These are phyloP conservation scores for Drosophila pseudotakahashii DNA, from an alignment of 2,888 invertebrate genomes.

Conservation along the genomic window DNA sequence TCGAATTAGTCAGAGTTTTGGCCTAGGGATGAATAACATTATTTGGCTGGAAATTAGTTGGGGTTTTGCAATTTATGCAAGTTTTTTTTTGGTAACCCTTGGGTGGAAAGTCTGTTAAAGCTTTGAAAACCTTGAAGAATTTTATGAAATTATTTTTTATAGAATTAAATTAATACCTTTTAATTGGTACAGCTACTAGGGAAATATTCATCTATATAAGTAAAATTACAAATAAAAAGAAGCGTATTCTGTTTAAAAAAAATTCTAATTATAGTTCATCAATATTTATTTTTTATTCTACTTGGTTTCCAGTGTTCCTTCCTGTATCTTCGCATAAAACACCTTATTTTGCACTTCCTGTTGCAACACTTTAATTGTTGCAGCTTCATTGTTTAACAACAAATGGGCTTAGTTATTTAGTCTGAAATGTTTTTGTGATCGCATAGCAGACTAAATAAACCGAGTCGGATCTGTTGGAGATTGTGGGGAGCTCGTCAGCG, in stretches of 20 bases:
- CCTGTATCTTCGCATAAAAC: neutral
- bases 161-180: too few species aligned
- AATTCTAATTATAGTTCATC: neutral
- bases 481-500: constrained; percentile 26
- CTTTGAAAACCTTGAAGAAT: neutral
- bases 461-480: constrained; percentile 20
- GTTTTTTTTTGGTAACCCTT: neutral
- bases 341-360: constrained; percentile 21
- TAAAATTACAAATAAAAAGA: too few species aligned
- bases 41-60: constrained; percentile 26
- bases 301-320: neutral
- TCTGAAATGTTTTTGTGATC: constrained; percentile 9
- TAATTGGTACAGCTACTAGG: too few species aligned
- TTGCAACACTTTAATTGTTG: constrained; percentile 11
- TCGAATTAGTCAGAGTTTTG: constrained; percentile 22
- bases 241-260: neutral
- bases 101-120: neutral
- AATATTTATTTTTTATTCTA: constrained; percentile 1
- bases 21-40: constrained; percentile 30
- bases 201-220: too few species aligned
- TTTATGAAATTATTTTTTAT: too few species aligned
- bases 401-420: constrained; percentile 16
- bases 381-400: constrained; percentile 18
- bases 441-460: constrained; percentile 6
- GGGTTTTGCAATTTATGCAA: constrained; percentile 15